Evolutionary conservation across 1,140 invertebrate genomes (phyloP).

Genomic region (Cecropterus lyciades): DNA sequence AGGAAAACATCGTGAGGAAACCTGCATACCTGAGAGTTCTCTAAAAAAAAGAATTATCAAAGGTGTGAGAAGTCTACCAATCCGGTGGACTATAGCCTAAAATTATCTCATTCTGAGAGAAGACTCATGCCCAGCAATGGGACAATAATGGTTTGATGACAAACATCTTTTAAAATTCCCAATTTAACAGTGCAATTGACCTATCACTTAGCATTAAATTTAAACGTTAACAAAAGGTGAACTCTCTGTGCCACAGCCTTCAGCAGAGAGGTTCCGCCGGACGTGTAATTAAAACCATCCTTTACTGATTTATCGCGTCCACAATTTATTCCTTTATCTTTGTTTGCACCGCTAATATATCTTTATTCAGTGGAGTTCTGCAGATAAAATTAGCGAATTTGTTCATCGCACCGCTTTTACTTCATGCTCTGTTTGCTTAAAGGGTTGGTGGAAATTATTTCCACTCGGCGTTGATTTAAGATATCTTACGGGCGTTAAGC

Average conservation of each 20-base stretch:
- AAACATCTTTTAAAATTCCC: too few relatives aligned
- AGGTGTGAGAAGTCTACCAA: too few relatives aligned
- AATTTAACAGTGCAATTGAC: too few relatives aligned
- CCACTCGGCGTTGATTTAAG: constrained; percentile 25
- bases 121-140: too few relatives aligned
- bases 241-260: constrained; percentile 37
- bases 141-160: too few relatives aligned
- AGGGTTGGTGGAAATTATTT: constrained; percentile 60
- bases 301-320: constrained; percentile 80
- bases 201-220: too few relatives aligned
- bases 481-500: constrained; percentile 8
- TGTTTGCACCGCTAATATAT: constrained; percentile 78
- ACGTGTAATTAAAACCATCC: constrained; percentile 80
- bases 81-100: too few relatives aligned
- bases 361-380: constrained; percentile 72
- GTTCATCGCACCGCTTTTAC: constrained; percentile 54
- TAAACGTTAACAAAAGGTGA: too few relatives aligned
- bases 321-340: constrained; percentile 83
- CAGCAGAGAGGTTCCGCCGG: constrained; percentile 56
- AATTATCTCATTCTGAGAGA: too few relatives aligned
- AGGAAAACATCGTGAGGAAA: too few relatives aligned
- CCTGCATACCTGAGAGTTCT: too few relatives aligned
- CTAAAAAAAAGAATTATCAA: too few relatives aligned
- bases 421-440: constrained; percentile 55
- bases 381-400: constrained; percentile 80